Percentiles rank a stretch among this genome's conserved stretches.
phyloP scores from a whole-genome alignment of 2,797 vertebrate species.

The Gymnocypris eckloni region DNA sequence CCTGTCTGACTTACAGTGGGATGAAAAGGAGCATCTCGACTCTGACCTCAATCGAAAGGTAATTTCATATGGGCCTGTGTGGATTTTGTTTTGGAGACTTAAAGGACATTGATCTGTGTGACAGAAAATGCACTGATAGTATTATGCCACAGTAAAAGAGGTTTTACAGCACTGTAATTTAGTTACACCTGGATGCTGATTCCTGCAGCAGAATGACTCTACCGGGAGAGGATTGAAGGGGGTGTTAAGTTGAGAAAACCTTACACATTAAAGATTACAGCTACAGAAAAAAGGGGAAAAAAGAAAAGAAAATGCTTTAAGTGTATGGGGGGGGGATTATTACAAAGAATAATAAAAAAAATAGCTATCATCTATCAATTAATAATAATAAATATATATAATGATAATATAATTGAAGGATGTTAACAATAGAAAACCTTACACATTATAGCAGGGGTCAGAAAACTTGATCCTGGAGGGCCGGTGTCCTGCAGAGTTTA shows the following conservation, averaged over 20 bases:
- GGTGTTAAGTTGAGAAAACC: neutral
- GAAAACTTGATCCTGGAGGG: too few relatives aligned
- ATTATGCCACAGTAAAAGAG: conserved; percentile 66
- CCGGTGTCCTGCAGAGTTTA: too few relatives aligned
- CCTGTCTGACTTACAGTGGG: conserved; percentile 50
- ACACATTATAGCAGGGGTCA: too few relatives aligned
- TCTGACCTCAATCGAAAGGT: conserved; percentile 56
- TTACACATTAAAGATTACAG: too few relatives aligned
- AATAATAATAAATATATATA: too few relatives aligned
- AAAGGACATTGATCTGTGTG: conserved; percentile 70
- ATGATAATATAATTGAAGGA: too few relatives aligned
- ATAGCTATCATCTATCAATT: too few relatives aligned
- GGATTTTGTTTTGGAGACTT: conserved; percentile 58
- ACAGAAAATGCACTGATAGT: conserved; percentile 61
- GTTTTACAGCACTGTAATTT: conserved; percentile 57
- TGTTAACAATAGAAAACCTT: too few relatives aligned
- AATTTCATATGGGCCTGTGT: conserved; percentile 60
- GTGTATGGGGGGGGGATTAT: too few relatives aligned
- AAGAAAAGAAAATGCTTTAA: neutral
- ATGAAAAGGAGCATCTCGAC: conserved; percentile 41
- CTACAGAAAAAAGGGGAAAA: neutral
- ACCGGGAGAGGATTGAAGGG: neutral
- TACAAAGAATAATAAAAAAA: too few relatives aligned
- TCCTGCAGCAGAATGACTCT: neutral
- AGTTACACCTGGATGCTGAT: conserved; percentile 54